These are phyloP conservation scores for Cirrhinus molitorella DNA, from an alignment of 2,797 vertebrate genomes.

Conservation along the genomic window DNA sequence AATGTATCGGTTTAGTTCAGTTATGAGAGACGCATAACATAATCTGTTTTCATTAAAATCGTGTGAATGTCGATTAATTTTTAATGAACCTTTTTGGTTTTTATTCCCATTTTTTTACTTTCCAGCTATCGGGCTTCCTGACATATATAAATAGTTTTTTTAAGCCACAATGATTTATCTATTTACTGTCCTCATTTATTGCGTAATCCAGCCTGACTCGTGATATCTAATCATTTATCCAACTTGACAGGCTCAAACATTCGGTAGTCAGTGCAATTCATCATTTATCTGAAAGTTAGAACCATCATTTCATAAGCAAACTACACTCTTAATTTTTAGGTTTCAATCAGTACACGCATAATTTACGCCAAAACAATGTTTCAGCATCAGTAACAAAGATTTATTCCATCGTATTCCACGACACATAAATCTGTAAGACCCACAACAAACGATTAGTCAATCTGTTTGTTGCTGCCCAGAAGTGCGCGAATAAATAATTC, in stretches of 20 bases:
- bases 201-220: slow-evolving; percentile 28
- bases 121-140: background rate
- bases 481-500: slow-evolving; percentile 11
- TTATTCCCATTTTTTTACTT: background rate
- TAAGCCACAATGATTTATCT: slow-evolving; percentile 9
- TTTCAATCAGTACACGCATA: slow-evolving; percentile 24
- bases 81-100: background rate
- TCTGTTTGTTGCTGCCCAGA: slow-evolving; percentile 43
- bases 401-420: slow-evolving; percentile 56
- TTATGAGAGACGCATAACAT: background rate
- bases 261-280: slow-evolving; percentile 6
- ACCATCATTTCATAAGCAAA: slow-evolving; percentile 26
- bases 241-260: slow-evolving; percentile 28
- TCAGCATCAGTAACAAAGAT: slow-evolving; percentile 53
- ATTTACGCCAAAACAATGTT: slow-evolving; percentile 43
- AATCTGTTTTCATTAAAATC: background rate
- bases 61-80: background rate
- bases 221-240: slow-evolving; percentile 39
- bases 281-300: slow-evolving; percentile 14
- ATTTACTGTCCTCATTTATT: slow-evolving; percentile 17
- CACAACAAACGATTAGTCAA: slow-evolving; percentile 61
- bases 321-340: background rate
- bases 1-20: background rate
- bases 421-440: slow-evolving; percentile 60
- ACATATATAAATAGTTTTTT: background rate